phyloP scores from a whole-genome alignment of 2,797 vertebrate genomes.

The Garrulus glandarius region DNA sequence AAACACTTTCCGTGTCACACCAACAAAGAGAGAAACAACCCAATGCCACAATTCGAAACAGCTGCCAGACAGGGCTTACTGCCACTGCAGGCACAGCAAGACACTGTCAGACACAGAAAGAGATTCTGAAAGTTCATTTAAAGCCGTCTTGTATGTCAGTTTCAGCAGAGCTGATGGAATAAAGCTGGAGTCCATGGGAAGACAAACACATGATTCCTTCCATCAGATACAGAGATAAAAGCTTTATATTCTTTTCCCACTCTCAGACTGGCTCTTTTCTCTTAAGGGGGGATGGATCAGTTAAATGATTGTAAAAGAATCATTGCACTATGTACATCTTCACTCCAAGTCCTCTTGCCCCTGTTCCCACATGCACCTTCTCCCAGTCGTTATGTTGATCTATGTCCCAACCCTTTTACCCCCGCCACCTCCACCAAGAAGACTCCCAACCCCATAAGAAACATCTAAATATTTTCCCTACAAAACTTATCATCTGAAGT shows the following conservation, averaged over 20 bases:
- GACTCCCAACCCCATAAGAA: background rate
- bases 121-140: background rate
- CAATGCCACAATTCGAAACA: background rate
- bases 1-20: background rate
- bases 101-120: background rate
- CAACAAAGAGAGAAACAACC: background rate
- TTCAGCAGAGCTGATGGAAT: background rate
- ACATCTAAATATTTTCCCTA: background rate
- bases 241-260: rapidly evolving
- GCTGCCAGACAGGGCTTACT: background rate
- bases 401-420: background rate
- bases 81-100: background rate
- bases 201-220: background rate
- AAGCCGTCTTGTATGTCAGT: background rate
- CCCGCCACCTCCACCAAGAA: background rate
- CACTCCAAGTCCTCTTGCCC: background rate
- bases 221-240: background rate
- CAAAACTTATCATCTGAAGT: background rate
- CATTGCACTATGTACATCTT: background rate
- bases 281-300: background rate
- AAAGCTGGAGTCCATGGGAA: rapidly evolving
- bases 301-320: background rate
- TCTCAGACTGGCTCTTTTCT: background rate
- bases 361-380: background rate
- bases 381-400: background rate